Conservation (phyloP, 2,888 invertebrate genomes). For the Dryobotodes eremita region DNA sequence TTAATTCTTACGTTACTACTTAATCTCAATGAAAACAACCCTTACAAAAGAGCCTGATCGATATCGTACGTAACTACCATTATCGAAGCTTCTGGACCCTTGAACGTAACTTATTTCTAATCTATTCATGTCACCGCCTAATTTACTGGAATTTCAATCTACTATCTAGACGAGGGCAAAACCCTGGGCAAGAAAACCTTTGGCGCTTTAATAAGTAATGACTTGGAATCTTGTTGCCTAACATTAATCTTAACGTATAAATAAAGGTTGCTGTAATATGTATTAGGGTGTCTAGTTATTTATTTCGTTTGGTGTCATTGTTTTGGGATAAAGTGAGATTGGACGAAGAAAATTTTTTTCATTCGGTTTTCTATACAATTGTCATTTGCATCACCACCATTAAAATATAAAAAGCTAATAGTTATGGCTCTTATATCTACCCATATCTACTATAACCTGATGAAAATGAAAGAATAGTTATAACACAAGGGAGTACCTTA, state of each 20-base stretch:
- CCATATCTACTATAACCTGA: background rate
- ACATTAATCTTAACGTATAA: constrained; percentile 51
- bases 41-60: constrained; percentile 24
- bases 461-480: background rate
- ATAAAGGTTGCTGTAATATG: constrained; percentile 15
- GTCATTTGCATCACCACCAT: background rate
- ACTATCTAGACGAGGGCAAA: constrained; percentile 51
- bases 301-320: constrained; percentile 18
- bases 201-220: constrained; percentile 64
- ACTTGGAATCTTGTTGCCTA: constrained; percentile 38
- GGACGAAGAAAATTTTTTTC: background rate
- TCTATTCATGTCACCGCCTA: constrained; percentile 61
- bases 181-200: constrained; percentile 51
- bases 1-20: background rate
- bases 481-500: background rate
- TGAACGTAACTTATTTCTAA: constrained; percentile 57
- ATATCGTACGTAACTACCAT: constrained; percentile 54
- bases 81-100: constrained; percentile 48
- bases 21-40: constrained; percentile 10
- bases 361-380: background rate
- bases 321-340: background rate
- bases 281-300: constrained; percentile 19
- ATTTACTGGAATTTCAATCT: constrained; percentile 60
- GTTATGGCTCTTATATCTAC: background rate
- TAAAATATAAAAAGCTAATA: background rate